Evolutionary conservation across 2,113 vertebrate genomes (phyloP).

Genomic region (Aptenodytes forsteri): DNA sequence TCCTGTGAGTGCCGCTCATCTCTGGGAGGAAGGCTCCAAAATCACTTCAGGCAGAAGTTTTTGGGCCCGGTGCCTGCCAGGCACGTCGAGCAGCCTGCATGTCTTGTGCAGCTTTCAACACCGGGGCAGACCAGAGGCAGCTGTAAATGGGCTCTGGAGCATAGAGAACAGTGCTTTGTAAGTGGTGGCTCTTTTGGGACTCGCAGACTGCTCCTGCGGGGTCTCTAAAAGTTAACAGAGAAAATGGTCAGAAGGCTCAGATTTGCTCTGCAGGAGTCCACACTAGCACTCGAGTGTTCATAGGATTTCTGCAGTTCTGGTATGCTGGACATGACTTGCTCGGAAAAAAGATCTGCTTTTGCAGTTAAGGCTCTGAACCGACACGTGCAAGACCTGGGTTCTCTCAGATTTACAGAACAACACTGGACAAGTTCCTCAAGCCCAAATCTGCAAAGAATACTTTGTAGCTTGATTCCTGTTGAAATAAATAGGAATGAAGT

Average conservation of each 20-base stretch:
- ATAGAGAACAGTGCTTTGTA: neutral
- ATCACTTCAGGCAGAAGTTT: neutral
- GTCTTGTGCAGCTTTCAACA: neutral
- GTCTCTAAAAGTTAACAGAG: neutral
- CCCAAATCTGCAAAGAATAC: neutral
- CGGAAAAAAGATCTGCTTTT: neutral
- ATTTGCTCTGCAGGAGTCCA: neutral
- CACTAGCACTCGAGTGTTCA: accelerated
- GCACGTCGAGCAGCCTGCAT: accelerated
- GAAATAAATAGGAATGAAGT: neutral
- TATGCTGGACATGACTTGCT: neutral
- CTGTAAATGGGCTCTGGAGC: neutral
- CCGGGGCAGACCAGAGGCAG: neutral
- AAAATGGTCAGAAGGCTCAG: neutral
- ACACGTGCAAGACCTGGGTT: neutral
- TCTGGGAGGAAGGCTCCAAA: neutral
- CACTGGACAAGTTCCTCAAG: neutral
- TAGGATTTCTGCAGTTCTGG: neutral
- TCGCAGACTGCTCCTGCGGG: neutral
- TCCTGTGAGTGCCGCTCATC: neutral
- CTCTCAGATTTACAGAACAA: neutral
- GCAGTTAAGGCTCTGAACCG: neutral
- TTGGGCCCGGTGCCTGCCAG: neutral
- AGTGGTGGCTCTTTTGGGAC: neutral
- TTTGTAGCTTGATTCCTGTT: neutral